Base-by-base conservation (phyloP, 2,113 vertebrate genomes). In the Eudorcas thomsonii region DNA sequence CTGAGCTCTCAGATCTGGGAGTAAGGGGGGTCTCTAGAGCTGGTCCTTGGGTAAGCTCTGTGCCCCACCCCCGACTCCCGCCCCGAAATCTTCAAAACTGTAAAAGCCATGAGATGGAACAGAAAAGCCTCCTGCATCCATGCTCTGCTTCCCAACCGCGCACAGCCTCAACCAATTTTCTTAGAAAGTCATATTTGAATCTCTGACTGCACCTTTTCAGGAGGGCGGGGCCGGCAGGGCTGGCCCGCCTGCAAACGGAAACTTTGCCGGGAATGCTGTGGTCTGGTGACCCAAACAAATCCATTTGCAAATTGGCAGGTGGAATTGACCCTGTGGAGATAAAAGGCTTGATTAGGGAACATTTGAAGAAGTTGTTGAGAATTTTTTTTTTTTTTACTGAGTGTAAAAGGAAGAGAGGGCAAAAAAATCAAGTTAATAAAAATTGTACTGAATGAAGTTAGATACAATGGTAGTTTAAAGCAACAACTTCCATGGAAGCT, bases 291-390 rank as follows among this genome's bases (percentile, higher is more conserved):
- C 94, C 16, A 48, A 78, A 55, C 26, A 23, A 82, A 80, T 17
- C 92, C n/a, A 7, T 45, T 12, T 57, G 71, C 89, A 83, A 45
- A 64, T n/a, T 36, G 89, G 94, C 96, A 97, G 94, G 92, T 92
- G 77, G 86, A n/a, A 48, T 78, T 50, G 26, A 26, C 74, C 54
- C 86, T 7, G 2, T 12, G 62, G 87, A 78, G 86, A 88, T 80
- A 60, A 93, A 94, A 78, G 57, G 7, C 57, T 84, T 28, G 81
- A 62, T 28, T 39, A 1, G 36, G 52, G 90, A 59, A 36, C 30
- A 1, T 67, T n/a, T 93, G 28, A 39, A 80, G 67, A 57, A 30
- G 39, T 88, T 78, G 43, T 60, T 62, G 52, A 84, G 94, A 39
- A 39, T 86, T 87, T 90, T 59, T 67, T n/a, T n/a, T 54, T 43